A percentile compares a stretch with the other conserved stretches of the same genome.
These are phyloP conservation scores for Lasioglossum lativentre DNA, from an alignment of 2,888 invertebrate genomes.

Conservation along the genomic window DNA sequence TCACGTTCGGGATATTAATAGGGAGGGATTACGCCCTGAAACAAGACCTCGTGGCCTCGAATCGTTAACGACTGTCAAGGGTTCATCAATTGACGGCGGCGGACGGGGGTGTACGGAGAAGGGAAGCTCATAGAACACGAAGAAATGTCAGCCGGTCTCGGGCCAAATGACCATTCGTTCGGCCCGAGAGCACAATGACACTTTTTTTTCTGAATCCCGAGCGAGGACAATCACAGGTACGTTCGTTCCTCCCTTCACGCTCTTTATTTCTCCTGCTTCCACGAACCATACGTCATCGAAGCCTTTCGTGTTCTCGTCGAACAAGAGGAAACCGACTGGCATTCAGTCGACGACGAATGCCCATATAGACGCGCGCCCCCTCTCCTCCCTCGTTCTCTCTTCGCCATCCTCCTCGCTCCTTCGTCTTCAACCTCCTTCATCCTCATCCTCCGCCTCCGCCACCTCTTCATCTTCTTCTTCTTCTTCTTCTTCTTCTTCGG, in stretches of 20 bases:
- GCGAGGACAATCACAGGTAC: conserved; percentile 71
- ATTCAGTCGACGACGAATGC: conserved; percentile 72
- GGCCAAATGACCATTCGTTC: conserved; percentile 69
- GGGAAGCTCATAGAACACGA: conserved; percentile 43
- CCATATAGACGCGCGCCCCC: conserved; percentile 68
- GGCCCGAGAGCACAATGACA: conserved; percentile 69
- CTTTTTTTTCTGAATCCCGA: conserved; percentile 60
- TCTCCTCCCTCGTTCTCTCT: neutral
- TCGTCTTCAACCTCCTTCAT: neutral
- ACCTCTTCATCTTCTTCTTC: conserved; percentile 28
- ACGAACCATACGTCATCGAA: conserved; percentile 75
- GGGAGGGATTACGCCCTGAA: conserved; percentile 31
- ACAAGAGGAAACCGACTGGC: conserved; percentile 73
- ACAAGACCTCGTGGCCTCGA: conserved; percentile 39
- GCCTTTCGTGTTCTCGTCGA: conserved; percentile 74
- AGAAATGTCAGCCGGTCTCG: conserved; percentile 58
- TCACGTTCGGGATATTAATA: conserved; percentile 37
- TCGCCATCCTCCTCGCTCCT: neutral
- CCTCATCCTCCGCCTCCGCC: neutral
- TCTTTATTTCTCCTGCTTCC: conserved; percentile 73
- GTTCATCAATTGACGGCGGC: conserved; percentile 65
- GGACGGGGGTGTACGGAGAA: conserved; percentile 12
- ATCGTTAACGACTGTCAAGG: conserved; percentile 66
- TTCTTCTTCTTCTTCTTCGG: conserved; percentile 48
- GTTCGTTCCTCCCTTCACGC: conserved; percentile 64